A percentile compares a stretch with the other conserved stretches of the same genome.
These are phyloP conservation scores for Trachemys scripta DNA, from an alignment of 2,113 vertebrate genomes.

Conservation along the genomic window DNA sequence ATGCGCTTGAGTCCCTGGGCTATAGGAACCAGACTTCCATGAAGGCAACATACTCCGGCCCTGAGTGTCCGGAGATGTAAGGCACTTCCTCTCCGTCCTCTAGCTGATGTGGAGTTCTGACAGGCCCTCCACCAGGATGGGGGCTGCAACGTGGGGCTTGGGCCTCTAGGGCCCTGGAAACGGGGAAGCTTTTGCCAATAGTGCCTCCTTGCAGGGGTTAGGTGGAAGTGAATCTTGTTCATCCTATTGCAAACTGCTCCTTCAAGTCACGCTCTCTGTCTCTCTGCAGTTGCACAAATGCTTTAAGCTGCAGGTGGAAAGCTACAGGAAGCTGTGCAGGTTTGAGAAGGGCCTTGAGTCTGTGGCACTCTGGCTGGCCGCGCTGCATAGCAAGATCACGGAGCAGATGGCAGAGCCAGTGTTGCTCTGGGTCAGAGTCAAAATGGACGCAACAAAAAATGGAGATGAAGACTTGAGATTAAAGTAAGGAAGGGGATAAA, in stretches of 20 bases:
- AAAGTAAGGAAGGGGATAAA: constrained; percentile 70
- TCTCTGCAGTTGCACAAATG: constrained; percentile 81
- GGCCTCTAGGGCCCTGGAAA: not conserved
- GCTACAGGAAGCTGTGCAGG: constrained; percentile 81
- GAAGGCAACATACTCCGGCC: not conserved
- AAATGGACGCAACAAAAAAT: constrained; percentile 83
- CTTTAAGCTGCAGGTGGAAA: constrained; percentile 87
- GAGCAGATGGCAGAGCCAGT: constrained; percentile 86
- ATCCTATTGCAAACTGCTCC: not conserved
- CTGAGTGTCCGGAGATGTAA: not conserved
- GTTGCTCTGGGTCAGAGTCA: constrained; percentile 88
- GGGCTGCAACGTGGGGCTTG: rapidly evolving
- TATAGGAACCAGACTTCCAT: not conserved
- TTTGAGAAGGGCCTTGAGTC: constrained; percentile 81
- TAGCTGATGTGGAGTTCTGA: rapidly evolving
- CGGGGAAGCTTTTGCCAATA: not conserved
- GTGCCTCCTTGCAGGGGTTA: rapidly evolving
- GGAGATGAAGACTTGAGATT: constrained; percentile 84
- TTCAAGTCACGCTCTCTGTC: not conserved
- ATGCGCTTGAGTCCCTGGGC: not conserved
- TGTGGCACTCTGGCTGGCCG: constrained; percentile 85
- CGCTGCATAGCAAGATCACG: constrained; percentile 64
- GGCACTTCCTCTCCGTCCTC: rapidly evolving
- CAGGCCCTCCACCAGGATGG: not conserved
- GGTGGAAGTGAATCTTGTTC: not conserved